A percentile compares a stretch with the other conserved stretches of the same genome.
phyloP scores from a whole-genome alignment of 2,113 vertebrate genomes.

The Neoarius graeffei region DNA sequence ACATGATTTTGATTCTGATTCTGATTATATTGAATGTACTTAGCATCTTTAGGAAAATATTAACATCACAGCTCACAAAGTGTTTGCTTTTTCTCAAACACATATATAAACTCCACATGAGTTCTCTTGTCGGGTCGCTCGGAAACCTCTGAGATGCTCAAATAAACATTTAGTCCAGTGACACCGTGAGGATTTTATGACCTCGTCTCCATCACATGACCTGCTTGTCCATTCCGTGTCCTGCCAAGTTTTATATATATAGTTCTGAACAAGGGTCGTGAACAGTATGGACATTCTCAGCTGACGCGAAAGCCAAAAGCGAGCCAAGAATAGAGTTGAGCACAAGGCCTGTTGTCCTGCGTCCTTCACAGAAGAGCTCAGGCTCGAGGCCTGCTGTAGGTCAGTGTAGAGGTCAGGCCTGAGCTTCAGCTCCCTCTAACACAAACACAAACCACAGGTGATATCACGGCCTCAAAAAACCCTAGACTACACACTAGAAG shows the following conservation, averaged over 20 bases:
- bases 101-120: background rate
- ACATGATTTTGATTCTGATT: no score
- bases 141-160: background rate
- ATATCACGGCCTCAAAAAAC: background rate
- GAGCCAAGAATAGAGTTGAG: slow-evolving; percentile 35
- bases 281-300: slow-evolving; percentile 37
- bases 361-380: slow-evolving; percentile 10
- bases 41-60: background rate
- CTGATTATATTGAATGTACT: no score
- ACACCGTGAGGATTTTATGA: background rate
- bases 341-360: background rate
- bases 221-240: background rate
- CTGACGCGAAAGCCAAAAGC: slow-evolving; percentile 13
- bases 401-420: slow-evolving; percentile 5
- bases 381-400: background rate
- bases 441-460: background rate
- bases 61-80: background rate
- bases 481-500: no score
- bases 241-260: slow-evolving; percentile 1
- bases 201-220: background rate
- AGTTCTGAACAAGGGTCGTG: background rate
- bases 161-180: background rate
- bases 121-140: background rate
- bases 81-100: background rate
- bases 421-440: background rate